Percentiles rank a stretch among this genome's conserved stretches.
These are phyloP conservation scores for Lepus timidus DNA, from an alignment of 2,113 vertebrate species.

Conservation along the genomic window DNA sequence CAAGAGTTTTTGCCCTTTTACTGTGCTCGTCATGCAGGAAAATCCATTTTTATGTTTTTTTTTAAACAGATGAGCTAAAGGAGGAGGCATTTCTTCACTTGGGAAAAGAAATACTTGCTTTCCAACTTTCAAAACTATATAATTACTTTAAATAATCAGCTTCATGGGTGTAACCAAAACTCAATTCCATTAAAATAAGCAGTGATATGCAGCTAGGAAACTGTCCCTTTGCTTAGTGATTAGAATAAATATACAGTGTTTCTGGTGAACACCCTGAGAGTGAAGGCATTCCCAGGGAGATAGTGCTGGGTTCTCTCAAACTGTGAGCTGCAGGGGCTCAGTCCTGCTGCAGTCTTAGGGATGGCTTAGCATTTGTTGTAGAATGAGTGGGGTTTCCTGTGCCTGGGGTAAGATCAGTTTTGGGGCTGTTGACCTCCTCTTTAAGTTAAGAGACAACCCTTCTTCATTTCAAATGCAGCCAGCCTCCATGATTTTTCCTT, in stretches of 20 bases:
- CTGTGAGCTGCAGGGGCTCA: fast-evolving
- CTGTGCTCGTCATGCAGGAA: background rate
- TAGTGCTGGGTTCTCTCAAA: background rate
- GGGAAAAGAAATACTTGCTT: slow-evolving; percentile 43
- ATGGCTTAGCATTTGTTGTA: background rate
- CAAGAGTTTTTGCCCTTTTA: background rate
- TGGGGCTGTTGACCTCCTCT: background rate
- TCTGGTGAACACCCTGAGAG: background rate
- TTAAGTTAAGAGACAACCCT: background rate
- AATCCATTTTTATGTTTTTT: background rate
- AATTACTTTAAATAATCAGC: slow-evolving; percentile 62
- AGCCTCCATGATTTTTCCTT: no score
- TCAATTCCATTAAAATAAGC: slow-evolving; percentile 69
- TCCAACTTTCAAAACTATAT: slow-evolving; percentile 41
- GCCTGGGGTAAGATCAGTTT: background rate
- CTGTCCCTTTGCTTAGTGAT: slow-evolving; percentile 4
- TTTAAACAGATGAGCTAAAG: slow-evolving; percentile 59
- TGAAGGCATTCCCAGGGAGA: background rate
- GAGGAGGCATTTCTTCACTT: slow-evolving; percentile 48
- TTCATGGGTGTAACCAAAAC: slow-evolving; percentile 49
- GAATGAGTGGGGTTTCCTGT: background rate
- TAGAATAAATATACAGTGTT: slow-evolving; percentile 63
- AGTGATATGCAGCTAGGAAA: slow-evolving; percentile 20
- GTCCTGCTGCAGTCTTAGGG: no score
- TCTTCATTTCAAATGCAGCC: slow-evolving; percentile 4